Conservation (phyloP, 2,888 invertebrate genomes). For the Andrena haemorrhoa region DNA sequence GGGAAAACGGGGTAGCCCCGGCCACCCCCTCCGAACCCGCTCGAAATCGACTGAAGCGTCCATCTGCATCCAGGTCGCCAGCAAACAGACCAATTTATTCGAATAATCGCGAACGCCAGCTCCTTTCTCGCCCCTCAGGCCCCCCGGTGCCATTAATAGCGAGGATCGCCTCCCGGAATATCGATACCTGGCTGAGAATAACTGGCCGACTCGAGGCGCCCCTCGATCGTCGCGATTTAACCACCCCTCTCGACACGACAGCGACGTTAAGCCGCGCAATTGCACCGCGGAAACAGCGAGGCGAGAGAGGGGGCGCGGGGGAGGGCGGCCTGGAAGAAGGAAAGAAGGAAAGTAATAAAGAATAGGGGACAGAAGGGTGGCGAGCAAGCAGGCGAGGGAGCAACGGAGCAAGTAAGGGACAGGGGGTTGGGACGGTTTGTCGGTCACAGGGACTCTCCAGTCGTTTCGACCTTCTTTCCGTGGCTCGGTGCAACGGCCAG, state of each 20-base stretch:
- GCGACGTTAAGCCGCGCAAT: constrained; percentile 38
- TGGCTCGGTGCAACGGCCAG: constrained; percentile 65
- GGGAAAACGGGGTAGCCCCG: not conserved
- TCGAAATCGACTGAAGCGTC: constrained; percentile 10
- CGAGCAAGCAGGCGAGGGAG: not conserved
- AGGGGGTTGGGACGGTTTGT: constrained; percentile 43
- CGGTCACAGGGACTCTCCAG: constrained; percentile 58
- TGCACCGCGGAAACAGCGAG: constrained; percentile 14
- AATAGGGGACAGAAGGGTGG: not conserved
- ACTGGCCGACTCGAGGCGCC: constrained; percentile 18
- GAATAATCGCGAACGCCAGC: constrained; percentile 36
- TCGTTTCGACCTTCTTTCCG: constrained; percentile 67
- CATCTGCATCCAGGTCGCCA: constrained; percentile 43
- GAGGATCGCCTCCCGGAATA: constrained; percentile 35
- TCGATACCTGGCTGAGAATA: constrained; percentile 53
- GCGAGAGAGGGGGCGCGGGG: not conserved
- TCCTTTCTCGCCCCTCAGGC: constrained; percentile 8
- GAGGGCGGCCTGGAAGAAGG: not conserved
- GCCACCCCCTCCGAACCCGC: not conserved
- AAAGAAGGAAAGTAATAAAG: not conserved
- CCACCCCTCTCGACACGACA: constrained; percentile 11
- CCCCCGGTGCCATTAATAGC: constrained; percentile 36
- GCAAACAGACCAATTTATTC: constrained; percentile 43
- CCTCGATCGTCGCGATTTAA: constrained; percentile 7
- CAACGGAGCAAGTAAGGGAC: constrained; percentile 5